These are phyloP conservation scores for Spea multiplicata DNA, from an alignment of 2,113 vertebrate genomes.

Conservation along the genomic window DNA sequence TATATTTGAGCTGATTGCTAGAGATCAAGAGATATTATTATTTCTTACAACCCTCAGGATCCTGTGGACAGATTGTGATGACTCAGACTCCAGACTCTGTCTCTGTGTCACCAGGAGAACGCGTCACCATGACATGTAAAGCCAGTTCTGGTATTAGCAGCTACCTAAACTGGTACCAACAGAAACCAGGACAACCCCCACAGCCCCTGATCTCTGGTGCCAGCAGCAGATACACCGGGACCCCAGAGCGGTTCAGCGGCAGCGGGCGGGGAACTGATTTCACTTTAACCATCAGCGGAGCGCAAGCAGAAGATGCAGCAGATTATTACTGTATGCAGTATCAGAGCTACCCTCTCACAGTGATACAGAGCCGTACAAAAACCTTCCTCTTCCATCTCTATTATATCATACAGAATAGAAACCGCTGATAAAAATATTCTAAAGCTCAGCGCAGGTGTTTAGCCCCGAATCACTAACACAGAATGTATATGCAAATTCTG, in stretches of 20 bases:
- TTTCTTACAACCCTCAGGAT: background rate
- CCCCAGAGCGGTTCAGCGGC: constrained; percentile 23
- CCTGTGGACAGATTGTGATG: constrained; percentile 46
- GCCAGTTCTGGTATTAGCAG: background rate
- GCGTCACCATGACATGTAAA: constrained; percentile 23
- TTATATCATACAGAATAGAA: no score
- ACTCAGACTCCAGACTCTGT: constrained; percentile 53
- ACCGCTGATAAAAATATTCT: no score
- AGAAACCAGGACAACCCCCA: constrained; percentile 5
- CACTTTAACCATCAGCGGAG: constrained; percentile 17
- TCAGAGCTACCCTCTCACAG: no score
- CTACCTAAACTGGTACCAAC: constrained; percentile 4
- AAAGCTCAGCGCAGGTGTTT: no score
- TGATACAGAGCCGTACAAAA: no score
- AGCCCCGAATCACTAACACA: no score
- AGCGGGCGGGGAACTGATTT: background rate
- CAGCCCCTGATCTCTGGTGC: constrained; percentile 1
- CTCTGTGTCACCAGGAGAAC: constrained; percentile 23
- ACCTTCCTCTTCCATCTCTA: no score
- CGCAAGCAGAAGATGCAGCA: constrained; percentile 57
- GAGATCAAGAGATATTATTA: background rate
- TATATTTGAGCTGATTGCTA: background rate
- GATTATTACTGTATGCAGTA: constrained; percentile 48
- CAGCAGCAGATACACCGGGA: constrained; percentile 2
- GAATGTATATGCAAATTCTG: no score